Conservation (phyloP, 2,113 vertebrate genomes). For the Echinops telfairi region DNA sequence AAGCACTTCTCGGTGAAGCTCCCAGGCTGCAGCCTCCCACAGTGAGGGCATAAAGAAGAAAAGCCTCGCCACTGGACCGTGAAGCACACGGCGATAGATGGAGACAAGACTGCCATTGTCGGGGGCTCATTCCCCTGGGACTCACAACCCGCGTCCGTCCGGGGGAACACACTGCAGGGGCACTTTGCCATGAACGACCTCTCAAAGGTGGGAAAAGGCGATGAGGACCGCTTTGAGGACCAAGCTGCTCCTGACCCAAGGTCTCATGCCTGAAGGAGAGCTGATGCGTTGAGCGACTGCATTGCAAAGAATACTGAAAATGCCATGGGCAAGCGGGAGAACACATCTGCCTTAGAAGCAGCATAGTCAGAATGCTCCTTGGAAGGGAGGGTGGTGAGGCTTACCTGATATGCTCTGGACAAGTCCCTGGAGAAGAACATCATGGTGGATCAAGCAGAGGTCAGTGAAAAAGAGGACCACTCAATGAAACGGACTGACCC, state of each 20-base stretch:
- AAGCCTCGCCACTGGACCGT: neutral
- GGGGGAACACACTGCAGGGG: neutral
- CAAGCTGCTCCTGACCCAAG: neutral
- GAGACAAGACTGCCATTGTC: neutral
- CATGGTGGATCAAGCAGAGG: neutral
- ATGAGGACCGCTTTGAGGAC: neutral
- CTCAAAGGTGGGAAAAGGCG: neutral
- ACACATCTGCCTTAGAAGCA: neutral
- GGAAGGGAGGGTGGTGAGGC: neutral
- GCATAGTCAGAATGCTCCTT: neutral
- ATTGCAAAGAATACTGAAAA: neutral
- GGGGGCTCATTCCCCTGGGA: neutral
- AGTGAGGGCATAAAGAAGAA: neutral
- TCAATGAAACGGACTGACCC: neutral
- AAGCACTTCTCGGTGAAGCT: neutral
- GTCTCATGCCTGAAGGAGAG: neutral
- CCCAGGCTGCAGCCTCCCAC: neutral
- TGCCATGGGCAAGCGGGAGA: neutral
- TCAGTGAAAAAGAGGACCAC: neutral
- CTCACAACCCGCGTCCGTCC: neutral
- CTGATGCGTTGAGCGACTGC: neutral
- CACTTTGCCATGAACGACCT: neutral
- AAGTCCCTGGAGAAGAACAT: neutral
- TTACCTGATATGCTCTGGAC: neutral
- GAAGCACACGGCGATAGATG: neutral